phyloP scores from a whole-genome alignment of 2,888 invertebrate genomes.

The Hirtodrosophila cameraria region DNA sequence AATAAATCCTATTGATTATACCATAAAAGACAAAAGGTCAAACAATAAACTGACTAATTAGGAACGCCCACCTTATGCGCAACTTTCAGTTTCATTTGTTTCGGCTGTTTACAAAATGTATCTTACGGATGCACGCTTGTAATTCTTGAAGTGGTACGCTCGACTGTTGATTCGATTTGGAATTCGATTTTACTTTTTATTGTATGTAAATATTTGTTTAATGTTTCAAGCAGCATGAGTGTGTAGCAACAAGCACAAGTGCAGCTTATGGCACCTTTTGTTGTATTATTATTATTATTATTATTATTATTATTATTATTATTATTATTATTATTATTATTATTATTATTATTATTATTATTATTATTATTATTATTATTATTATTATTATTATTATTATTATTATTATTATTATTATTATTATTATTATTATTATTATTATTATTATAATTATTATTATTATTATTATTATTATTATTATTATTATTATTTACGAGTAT shows the following conservation, averaged over 20 bases:
- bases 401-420: constrained; percentile 12
- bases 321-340: constrained; percentile 28
- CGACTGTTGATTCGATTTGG: constrained; percentile 1
- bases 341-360: constrained; percentile 31
- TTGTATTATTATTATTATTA: constrained; percentile 8
- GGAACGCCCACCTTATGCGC: constrained; percentile 56
- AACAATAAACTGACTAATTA: constrained; percentile 45
- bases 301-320: constrained; percentile 31
- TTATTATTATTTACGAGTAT: constrained; percentile 35
- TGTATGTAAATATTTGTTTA: constrained; percentile 58
- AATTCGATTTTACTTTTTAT: constrained; percentile 44
- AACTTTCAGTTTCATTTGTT: constrained; percentile 47
- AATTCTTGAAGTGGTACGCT: constrained; percentile 9
- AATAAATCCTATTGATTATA: constrained; percentile 51
- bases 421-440: not conserved
- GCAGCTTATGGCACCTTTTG: constrained; percentile 49
- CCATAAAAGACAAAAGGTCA: constrained; percentile 51
- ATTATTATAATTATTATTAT: not conserved
- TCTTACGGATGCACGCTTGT: constrained; percentile 22
- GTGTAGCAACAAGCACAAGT: constrained; percentile 34
- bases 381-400: constrained; percentile 28
- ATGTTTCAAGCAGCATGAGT: constrained; percentile 26
- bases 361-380: constrained; percentile 31
- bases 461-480: constrained; percentile 6
- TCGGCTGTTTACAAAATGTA: constrained; percentile 11